These are phyloP conservation scores for Macrosiphum euphorbiae DNA, from an alignment of 2,888 invertebrate species.

Conservation along the genomic window DNA sequence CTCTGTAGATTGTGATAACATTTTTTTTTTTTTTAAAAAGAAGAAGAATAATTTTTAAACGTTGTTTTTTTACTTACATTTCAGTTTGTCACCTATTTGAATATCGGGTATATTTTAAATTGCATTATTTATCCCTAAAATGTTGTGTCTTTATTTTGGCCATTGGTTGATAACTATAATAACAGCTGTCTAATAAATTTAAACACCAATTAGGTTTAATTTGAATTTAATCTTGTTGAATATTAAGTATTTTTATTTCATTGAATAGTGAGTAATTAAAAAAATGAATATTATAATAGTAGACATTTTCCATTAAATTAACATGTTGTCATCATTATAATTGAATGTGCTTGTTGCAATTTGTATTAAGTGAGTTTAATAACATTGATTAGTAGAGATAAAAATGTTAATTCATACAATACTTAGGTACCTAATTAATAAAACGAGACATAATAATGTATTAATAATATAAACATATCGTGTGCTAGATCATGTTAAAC, in stretches of 20 bases:
- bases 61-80: not conserved
- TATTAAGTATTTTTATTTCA: not conserved
- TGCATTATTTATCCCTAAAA: not conserved
- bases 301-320: not conserved
- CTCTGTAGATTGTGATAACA: too few relatives aligned
- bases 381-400: not conserved
- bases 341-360: not conserved
- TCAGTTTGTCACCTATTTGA: not conserved
- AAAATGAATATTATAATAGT: not conserved
- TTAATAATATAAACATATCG: not conserved
- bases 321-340: not conserved
- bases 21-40: too few relatives aligned
- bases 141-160: not conserved
- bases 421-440: not conserved
- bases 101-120: not conserved
- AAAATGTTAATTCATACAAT: not conserved
- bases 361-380: not conserved
- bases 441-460: not conserved
- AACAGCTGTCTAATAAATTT: not conserved
- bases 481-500: not conserved
- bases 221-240: not conserved
- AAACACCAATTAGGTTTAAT: not conserved
- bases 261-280: not conserved
- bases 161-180: not conserved
- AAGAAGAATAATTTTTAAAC: too few relatives aligned